Percentiles rank a stretch among this genome's conserved stretches.
Conservation (phyloP, 2,888 invertebrate genomes). For the Spodoptera littoralis region DNA sequence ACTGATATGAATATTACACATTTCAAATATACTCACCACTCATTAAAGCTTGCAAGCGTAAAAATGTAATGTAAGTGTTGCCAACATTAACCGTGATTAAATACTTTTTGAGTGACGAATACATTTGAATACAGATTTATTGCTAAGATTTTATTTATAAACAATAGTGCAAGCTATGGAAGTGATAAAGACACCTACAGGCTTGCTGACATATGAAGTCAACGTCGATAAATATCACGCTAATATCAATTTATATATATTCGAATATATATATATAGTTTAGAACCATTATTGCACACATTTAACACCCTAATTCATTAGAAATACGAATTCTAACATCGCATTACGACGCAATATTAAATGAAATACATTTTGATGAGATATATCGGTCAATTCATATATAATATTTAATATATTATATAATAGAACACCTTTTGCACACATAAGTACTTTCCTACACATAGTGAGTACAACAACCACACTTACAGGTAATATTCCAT, state of each 20-base stretch:
- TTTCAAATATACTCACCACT: conserved; percentile 59
- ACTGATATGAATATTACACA: conserved; percentile 68
- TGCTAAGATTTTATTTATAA: conserved; percentile 74
- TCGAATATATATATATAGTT: conserved; percentile 31
- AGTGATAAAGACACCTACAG: conserved; percentile 70
- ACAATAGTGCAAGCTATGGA: conserved; percentile 84
- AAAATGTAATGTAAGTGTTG: conserved; percentile 36
- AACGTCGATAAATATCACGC: conserved; percentile 33
- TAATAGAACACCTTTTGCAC: conserved; percentile 24
- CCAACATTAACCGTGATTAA: conserved; percentile 40
- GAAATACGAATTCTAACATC: conserved; percentile 17
- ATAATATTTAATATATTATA: conserved; percentile 6
- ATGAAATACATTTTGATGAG: conserved; percentile 20
- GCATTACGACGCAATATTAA: conserved; percentile 6
- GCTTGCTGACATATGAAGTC: conserved; percentile 57
- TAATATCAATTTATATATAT: conserved; percentile 33
- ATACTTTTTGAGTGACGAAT: conserved; percentile 55
- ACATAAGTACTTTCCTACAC: conserved; percentile 41
- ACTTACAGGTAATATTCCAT: conserved; percentile 29
- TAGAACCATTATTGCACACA: conserved; percentile 51
- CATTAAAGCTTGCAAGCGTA: conserved; percentile 34
- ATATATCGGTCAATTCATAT: conserved; percentile 20
- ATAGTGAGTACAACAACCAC: conserved; percentile 41
- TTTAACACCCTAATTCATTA: conserved; percentile 33
- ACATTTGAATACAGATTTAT: conserved; percentile 67